Percentiles rank a stretch among this genome's conserved stretches.
Conservation (phyloP, 2,797 vertebrate species). For the Oreochromis grahami region DNA sequence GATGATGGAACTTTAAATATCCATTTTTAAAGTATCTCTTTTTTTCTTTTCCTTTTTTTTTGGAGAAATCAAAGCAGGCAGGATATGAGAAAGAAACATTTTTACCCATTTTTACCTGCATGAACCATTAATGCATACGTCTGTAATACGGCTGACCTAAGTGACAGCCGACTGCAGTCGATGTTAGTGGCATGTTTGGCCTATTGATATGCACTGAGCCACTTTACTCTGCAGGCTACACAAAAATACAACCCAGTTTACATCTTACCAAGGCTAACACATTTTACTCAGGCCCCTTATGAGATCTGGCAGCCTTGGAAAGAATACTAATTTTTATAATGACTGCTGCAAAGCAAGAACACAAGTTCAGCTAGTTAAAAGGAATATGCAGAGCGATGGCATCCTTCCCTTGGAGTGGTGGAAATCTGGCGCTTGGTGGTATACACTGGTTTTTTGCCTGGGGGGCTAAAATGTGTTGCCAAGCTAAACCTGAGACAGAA, state of each 20-base stretch:
- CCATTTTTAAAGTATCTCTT: conserved; percentile 17
- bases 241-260: background rate
- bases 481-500: conserved; percentile 24
- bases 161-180: background rate
- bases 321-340: conserved; percentile 34
- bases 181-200: background rate
- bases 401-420: conserved; percentile 6
- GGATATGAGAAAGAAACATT: background rate
- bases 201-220: background rate
- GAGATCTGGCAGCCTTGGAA: background rate
- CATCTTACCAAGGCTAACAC: conserved; percentile 6
- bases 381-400: conserved; percentile 21
- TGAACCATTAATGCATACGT: background rate
- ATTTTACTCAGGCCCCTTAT: background rate
- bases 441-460: conserved; percentile 20
- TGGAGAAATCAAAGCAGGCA: conserved; percentile 10
- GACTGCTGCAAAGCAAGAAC: conserved; percentile 21
- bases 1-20: conserved; percentile 31
- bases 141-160: background rate
- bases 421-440: conserved; percentile 27
- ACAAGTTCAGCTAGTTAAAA: conserved; percentile 27
- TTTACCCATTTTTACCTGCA: background rate
- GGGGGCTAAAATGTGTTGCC: conserved; percentile 18
- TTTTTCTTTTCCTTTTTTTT: background rate
- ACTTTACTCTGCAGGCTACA: background rate